Evolutionary conservation across 2,888 invertebrate species (phyloP).

Genomic region (Encarsia formosa): DNA sequence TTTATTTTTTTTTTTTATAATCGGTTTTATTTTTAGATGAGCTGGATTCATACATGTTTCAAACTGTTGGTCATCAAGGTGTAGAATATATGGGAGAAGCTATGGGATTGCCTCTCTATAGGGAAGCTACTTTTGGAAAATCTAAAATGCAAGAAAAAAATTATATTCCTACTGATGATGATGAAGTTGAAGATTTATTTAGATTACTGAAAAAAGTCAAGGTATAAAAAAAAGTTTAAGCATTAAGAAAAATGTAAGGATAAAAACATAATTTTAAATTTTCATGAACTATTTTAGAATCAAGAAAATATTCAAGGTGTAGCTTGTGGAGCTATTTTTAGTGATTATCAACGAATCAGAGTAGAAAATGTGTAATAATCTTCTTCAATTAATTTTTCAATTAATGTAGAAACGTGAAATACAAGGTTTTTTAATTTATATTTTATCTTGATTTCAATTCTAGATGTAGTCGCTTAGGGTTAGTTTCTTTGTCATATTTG

Average conservation of each 20-base stretch:
- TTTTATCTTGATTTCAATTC: constrained; percentile 40
- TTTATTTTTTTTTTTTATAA: constrained; percentile 34
- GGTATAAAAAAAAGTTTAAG: constrained; percentile 49
- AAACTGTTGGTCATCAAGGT: constrained; percentile 96
- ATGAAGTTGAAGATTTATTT: constrained; percentile 97
- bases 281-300: constrained; percentile 53
- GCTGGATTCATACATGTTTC: constrained; percentile 98
- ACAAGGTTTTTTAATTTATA: constrained; percentile 4
- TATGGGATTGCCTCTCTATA: constrained; percentile 86
- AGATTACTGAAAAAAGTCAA: constrained; percentile 73
- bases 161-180: constrained; percentile 77
- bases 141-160: constrained; percentile 75
- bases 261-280: neutral
- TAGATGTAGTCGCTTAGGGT: constrained; percentile 84
- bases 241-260: neutral
- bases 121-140: constrained; percentile 77
- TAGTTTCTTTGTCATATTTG: constrained; percentile 86
- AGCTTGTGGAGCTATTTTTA: constrained; percentile 94
- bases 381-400: too few relatives aligned
- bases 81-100: constrained; percentile 89
- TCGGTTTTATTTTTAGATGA: too few relatives aligned
- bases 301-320: constrained; percentile 83
- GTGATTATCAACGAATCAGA: constrained; percentile 95
- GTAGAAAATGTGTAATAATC: constrained; percentile 97
- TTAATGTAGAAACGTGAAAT: constrained; percentile 8